Conservation (phyloP, 2,113 vertebrate genomes). For the Cryptotis parvus region DNA sequence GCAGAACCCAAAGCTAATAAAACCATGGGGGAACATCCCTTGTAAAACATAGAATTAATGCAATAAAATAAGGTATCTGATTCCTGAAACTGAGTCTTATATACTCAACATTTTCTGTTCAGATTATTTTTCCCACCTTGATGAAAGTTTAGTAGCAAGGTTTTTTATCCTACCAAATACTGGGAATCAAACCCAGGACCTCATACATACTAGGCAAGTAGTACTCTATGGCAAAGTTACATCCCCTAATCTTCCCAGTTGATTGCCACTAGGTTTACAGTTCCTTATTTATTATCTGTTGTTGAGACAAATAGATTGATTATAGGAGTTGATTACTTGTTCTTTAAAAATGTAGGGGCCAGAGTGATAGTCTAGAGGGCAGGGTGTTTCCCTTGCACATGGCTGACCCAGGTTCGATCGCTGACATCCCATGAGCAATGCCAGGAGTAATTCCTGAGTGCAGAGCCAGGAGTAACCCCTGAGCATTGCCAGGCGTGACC, state of each 20-base stretch:
- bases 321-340: constrained; percentile 10
- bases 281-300: constrained; percentile 28
- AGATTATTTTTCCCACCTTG: background rate
- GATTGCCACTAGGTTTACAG: background rate
- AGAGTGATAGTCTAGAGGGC: too few species aligned
- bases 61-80: background rate
- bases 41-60: constrained; percentile 28
- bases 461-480: too few species aligned
- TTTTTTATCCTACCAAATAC: background rate
- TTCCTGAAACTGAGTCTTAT: constrained; percentile 16
- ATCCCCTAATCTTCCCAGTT: background rate
- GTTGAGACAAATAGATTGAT: constrained; percentile 25
- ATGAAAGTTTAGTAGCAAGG: background rate
- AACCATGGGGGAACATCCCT: background rate
- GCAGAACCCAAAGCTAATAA: background rate
- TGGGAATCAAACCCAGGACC: background rate
- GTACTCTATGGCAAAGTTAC: background rate
- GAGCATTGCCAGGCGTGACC: too few species aligned
- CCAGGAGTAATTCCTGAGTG: too few species aligned
- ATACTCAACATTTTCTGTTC: constrained; percentile 26
- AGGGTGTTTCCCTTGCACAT: too few species aligned
- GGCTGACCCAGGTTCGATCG: too few species aligned
- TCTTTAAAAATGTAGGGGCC: constrained; percentile 42
- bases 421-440: too few species aligned
- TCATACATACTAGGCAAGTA: background rate